phyloP scores from a whole-genome alignment of 2,888 invertebrate genomes.

The Tortricodes alternella region DNA sequence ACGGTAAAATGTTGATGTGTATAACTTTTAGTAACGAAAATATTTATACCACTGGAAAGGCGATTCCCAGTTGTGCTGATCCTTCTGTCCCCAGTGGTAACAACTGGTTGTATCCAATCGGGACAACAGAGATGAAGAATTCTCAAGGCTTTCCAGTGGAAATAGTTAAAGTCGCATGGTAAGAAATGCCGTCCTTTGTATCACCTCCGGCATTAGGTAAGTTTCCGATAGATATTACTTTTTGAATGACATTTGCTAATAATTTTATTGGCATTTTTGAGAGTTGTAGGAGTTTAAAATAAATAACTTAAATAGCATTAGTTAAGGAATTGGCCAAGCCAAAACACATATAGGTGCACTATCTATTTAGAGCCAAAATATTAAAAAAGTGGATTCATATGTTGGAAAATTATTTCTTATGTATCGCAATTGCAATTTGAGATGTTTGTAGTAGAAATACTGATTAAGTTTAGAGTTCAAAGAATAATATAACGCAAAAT shows the following conservation, averaged over 20 bases:
- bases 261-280: slow-evolving; percentile 24
- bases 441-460: background rate
- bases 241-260: slow-evolving; percentile 21
- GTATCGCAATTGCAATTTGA: background rate
- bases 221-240: slow-evolving; percentile 12
- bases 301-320: slow-evolving; percentile 16
- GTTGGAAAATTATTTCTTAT: background rate
- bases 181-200: slow-evolving; percentile 27
- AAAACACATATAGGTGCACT: slow-evolving; percentile 21
- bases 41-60: too few species aligned
- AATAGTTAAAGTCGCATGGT: slow-evolving; percentile 12
- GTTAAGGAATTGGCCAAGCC: slow-evolving; percentile 29
- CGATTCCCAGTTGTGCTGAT: too few species aligned
- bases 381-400: background rate
- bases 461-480: slow-evolving; percentile 7
- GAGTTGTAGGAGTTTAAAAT: slow-evolving; percentile 18
- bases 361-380: slow-evolving; percentile 27
- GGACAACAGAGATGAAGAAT: too few species aligned
- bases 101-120: too few species aligned
- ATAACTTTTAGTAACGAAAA: too few species aligned
- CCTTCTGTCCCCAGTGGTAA: too few species aligned
- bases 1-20: too few species aligned
- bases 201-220: slow-evolving; percentile 18
- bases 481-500: background rate
- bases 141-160: too few species aligned